phyloP scores from a whole-genome alignment of 2,888 invertebrate genomes.

The Noctua pronuba region DNA sequence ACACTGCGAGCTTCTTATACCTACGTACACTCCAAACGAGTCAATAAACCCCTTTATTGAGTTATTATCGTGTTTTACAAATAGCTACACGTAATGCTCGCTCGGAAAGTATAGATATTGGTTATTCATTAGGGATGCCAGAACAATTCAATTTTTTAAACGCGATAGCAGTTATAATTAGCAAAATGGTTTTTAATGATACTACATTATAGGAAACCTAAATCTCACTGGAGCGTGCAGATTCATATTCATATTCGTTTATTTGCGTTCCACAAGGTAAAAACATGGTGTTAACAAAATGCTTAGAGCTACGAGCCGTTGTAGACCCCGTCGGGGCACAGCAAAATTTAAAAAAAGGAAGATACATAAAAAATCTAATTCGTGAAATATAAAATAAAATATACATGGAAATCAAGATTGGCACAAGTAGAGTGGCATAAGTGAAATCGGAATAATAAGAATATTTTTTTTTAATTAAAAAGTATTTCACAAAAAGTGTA shows the following conservation, averaged over 20 bases:
- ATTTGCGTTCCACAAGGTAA: too few relatives aligned
- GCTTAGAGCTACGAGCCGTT: too few relatives aligned
- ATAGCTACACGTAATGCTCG: conserved; percentile 71
- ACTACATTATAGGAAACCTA: not conserved
- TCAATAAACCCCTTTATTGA: conserved; percentile 80
- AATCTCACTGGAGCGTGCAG: not conserved
- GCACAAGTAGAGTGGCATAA: not conserved
- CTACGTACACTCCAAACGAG: conserved; percentile 69
- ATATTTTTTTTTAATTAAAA: not conserved
- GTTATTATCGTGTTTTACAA: conserved; percentile 79
- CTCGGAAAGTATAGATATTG: conserved; percentile 61
- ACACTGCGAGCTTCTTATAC: conserved; percentile 70
- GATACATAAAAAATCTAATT: too few relatives aligned
- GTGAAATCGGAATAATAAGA: not conserved
- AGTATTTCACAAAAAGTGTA: not conserved
- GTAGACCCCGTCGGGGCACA: too few relatives aligned
- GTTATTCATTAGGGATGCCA: conserved; percentile 61
- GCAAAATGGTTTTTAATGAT: not conserved
- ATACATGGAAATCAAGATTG: too few relatives aligned
- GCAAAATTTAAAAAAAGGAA: too few relatives aligned
- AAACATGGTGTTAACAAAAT: too few relatives aligned
- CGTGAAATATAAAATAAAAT: too few relatives aligned
- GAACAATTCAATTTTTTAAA: not conserved
- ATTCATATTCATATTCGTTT: too few relatives aligned
- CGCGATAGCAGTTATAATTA: not conserved